Evolutionary conservation across 1,140 invertebrate species (phyloP).

Genomic region (Habropoda laboriosa): DNA sequence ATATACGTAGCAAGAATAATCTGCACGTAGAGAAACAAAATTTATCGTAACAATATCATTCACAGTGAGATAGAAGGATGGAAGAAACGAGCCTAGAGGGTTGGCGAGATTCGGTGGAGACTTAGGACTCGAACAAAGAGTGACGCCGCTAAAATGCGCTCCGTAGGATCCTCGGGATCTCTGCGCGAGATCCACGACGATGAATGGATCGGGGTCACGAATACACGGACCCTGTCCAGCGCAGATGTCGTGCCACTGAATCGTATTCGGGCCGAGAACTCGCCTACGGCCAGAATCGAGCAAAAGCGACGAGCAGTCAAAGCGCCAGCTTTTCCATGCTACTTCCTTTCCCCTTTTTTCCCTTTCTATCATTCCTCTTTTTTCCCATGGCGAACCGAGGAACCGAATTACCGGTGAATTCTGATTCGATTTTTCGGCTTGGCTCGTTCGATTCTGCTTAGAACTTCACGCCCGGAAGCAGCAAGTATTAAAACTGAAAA

Average conservation of each 20-base stretch:
- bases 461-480: no score
- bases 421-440: background rate
- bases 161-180: conserved; percentile 17
- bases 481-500: no score
- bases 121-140: conserved; percentile 42
- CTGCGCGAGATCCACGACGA: conserved; percentile 46
- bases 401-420: background rate
- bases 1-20: no score
- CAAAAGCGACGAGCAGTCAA: conserved; percentile 22
- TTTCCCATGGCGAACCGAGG: no score
- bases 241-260: conserved; percentile 44
- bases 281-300: conserved; percentile 39
- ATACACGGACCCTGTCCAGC: conserved; percentile 61
- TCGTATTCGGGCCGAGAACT: conserved; percentile 59
- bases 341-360: background rate
- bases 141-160: conserved; percentile 4
- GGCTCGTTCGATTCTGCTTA: background rate
- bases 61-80: background rate
- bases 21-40: no score
- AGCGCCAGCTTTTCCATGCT: conserved; percentile 2
- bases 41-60: background rate
- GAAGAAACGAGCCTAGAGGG: conserved; percentile 1
- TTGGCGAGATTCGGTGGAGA: conserved; percentile 11
- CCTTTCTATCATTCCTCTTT: background rate
- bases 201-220: conserved; percentile 73